Base-by-base conservation (phyloP, 2,888 invertebrate genomes). In the Lutraria lutraria region DNA sequence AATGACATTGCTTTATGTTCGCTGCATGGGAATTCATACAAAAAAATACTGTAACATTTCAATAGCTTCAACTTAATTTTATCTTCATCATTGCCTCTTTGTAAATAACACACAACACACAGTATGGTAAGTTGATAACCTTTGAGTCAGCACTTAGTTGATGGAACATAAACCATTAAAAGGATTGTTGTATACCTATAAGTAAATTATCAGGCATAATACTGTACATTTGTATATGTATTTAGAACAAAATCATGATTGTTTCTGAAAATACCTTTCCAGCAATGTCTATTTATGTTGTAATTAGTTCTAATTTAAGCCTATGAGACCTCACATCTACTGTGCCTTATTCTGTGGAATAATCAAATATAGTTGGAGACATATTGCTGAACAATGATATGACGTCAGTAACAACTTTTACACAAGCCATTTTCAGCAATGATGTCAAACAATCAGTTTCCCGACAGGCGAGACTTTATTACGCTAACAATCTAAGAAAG, bases 371-470 rank as follows among this genome's bases (percentile, higher is more conserved):
- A 25, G 52, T 54, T 16, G 72, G 53, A 72, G 84, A 54, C 76
- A 52, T 43, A 43, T 54, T 72, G 76, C 76, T 84, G 54, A 76
- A 84, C 72, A 72, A 80, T 52, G 54, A 54, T 79, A 80, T 85
- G 85, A 85, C 80, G 80, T 85, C 85, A 85, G 31, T 43, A n/a
- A 25, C 79, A 60, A 21, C 80, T 31, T 81, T 79, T 85, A 79
- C 85, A 80, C 60, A 29, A 56, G 79, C 80, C 56, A 80, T 85
- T 85, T 85, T 56, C 56, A 81, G 56, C 85, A 79, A 85, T 76
- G 85, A 85, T 85, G 85, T 85, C 85, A 80, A 76, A 54, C 72
- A 79, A 56, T 31, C 25, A 54, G 80, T 80, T 79, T 80, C 29
- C 31, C 21, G 60, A 60, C 56, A 79, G 34, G 25, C 80, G 56